A percentile compares a stretch with the other conserved stretches of the same genome.
Conservation (phyloP, 2,888 invertebrate species). For the Drosophila monieri region DNA sequence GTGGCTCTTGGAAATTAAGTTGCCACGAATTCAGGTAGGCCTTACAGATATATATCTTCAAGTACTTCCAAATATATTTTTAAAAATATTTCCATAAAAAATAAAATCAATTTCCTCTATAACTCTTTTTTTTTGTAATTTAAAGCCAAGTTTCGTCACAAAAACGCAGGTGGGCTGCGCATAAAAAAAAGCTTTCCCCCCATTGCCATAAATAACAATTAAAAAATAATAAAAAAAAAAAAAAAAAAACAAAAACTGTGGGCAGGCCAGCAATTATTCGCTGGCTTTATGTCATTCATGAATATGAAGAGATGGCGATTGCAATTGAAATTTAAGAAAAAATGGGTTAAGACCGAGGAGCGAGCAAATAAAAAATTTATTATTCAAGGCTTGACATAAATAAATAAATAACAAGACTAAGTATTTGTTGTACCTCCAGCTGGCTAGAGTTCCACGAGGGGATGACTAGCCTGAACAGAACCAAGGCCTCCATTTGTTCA, state of each 20-base stretch:
- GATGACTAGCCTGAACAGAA: conserved; percentile 9
- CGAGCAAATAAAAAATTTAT: not conserved
- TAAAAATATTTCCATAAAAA: no score
- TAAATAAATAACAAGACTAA: not conserved
- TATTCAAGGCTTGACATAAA: conserved; percentile 24
- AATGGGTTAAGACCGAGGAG: conserved; percentile 21
- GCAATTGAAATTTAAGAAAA: conserved; percentile 28
- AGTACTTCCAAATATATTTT: no score
- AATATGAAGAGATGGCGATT: conserved; percentile 13
- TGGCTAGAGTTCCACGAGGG: no score
- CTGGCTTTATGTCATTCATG: conserved; percentile 21
- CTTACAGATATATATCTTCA: no score
- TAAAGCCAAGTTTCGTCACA: conserved; percentile 25
- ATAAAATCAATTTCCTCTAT: no score
- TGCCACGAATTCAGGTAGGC: conserved; percentile 6
- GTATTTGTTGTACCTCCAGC: no score
- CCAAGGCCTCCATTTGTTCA: not conserved
- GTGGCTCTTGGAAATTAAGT: conserved; percentile 1
- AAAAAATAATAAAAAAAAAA: conserved; percentile 28
- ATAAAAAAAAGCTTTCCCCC: conserved; percentile 39
- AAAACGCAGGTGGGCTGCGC: conserved; percentile 34
- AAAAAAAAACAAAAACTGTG: conserved; percentile 30
- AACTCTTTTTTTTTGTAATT: conserved; percentile 6
- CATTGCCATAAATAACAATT: conserved; percentile 45
- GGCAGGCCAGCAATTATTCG: conserved; percentile 32